These are phyloP conservation scores for Orchesella flavescens DNA, from an alignment of 2,888 invertebrate species.

Conservation along the genomic window DNA sequence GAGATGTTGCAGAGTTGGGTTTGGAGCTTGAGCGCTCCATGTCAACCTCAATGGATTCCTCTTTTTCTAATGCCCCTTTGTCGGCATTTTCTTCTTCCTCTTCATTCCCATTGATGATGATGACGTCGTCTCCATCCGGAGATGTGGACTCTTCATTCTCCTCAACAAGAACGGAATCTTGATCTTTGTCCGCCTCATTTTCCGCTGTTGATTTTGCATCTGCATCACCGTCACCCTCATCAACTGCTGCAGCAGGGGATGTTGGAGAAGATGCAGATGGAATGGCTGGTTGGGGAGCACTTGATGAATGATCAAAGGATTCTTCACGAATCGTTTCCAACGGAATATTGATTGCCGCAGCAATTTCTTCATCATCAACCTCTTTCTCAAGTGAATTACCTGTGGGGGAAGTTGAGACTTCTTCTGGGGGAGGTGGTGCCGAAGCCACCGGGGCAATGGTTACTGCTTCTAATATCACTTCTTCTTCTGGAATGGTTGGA, in stretches of 20 bases:
- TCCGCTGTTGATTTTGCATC: background rate
- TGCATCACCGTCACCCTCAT: background rate
- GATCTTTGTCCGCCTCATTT: constrained; percentile 3
- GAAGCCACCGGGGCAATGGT: background rate
- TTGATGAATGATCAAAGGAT: constrained; percentile 46
- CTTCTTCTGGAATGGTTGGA: constrained; percentile 16
- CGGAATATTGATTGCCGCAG: constrained; percentile 62
- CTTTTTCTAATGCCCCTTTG: background rate
- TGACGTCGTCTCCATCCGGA: constrained; percentile 29
- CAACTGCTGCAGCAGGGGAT: background rate
- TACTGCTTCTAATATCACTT: constrained; percentile 17
- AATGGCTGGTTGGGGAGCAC: background rate
- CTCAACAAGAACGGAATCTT: background rate
- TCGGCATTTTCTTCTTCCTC: background rate
- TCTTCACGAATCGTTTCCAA: constrained; percentile 68
- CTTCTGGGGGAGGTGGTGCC: background rate
- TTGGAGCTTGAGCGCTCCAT: background rate
- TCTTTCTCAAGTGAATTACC: constrained; percentile 20
- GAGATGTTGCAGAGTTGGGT: background rate
- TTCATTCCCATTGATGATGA: constrained; percentile 2
- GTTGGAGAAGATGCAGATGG: background rate
- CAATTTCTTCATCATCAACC: constrained; percentile 60
- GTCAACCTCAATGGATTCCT: no score
- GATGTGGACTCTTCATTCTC: background rate
- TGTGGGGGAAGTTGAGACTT: constrained; percentile 23